Conservation (phyloP, 2,888 invertebrate genomes). For the Sipha maydis region DNA sequence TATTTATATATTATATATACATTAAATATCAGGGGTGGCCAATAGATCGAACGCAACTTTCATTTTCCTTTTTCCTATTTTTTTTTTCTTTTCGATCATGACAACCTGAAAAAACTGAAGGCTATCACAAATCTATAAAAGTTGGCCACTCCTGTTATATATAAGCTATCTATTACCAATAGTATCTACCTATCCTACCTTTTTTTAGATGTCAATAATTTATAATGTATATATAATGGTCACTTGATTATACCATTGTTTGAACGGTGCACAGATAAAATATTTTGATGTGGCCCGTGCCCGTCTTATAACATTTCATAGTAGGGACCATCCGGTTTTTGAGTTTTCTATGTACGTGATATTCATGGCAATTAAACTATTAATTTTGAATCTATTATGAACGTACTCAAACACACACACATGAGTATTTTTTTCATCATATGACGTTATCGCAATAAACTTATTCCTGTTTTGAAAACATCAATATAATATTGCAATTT, state of each 20-base stretch:
- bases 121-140: no score
- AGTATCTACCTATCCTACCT: not conserved
- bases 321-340: conserved; percentile 45
- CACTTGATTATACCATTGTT: conserved; percentile 24
- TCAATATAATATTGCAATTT: not conserved
- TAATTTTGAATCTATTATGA: conserved; percentile 22
- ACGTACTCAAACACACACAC: conserved; percentile 28
- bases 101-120: no score
- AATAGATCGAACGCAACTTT: no score
- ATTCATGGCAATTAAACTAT: conserved; percentile 34
- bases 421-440: not conserved
- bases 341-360: conserved; percentile 42
- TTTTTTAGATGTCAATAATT: conserved; percentile 24
- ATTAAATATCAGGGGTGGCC: not conserved
- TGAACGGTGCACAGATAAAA: conserved; percentile 4
- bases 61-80: no score
- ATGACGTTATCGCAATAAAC: not conserved
- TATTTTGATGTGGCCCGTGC: conserved; percentile 61
- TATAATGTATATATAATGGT: not conserved
- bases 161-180: not conserved
- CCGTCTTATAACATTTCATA: not conserved
- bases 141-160: not conserved
- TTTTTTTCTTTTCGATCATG: no score
- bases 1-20: not conserved
- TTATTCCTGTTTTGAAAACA: not conserved